These are phyloP conservation scores for Vimba vimba DNA, from an alignment of 2,113 vertebrate species.

Conservation along the genomic window DNA sequence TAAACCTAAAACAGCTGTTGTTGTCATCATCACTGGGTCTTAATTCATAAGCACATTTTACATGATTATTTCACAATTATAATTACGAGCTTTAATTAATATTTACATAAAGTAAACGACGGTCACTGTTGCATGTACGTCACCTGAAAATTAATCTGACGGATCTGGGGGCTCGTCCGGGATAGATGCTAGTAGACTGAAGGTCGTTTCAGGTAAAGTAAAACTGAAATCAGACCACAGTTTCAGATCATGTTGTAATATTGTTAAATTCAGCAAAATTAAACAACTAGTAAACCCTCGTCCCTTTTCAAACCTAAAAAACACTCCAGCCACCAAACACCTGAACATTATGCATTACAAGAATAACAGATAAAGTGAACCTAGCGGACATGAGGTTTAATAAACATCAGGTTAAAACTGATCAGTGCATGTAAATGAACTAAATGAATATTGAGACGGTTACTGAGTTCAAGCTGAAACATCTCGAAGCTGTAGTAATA, in stretches of 20 bases:
- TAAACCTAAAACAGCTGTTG: background rate
- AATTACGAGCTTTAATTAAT: background rate
- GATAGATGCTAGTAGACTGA: too few species aligned
- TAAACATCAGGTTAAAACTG: background rate
- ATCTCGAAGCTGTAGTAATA: constrained; percentile 3
- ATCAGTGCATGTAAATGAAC: background rate
- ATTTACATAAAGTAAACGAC: background rate
- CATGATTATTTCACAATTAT: background rate
- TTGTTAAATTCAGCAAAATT: background rate
- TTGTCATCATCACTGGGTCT: background rate
- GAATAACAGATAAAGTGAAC: background rate
- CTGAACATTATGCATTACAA: background rate
- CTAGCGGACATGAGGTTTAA: background rate
- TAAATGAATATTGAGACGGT: background rate
- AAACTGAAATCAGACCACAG: constrained; percentile 1
- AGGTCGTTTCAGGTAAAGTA: background rate
- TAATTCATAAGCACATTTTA: background rate
- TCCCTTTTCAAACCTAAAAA: background rate
- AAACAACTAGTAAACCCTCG: background rate
- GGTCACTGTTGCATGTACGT: background rate
- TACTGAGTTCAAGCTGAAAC: background rate
- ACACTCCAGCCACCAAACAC: background rate
- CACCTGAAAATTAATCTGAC: background rate
- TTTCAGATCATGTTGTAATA: background rate
- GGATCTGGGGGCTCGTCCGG: too few species aligned